These are phyloP conservation scores for Puffinus mauretanicus DNA, from an alignment of 2,113 vertebrate genomes.

Conservation along the genomic window DNA sequence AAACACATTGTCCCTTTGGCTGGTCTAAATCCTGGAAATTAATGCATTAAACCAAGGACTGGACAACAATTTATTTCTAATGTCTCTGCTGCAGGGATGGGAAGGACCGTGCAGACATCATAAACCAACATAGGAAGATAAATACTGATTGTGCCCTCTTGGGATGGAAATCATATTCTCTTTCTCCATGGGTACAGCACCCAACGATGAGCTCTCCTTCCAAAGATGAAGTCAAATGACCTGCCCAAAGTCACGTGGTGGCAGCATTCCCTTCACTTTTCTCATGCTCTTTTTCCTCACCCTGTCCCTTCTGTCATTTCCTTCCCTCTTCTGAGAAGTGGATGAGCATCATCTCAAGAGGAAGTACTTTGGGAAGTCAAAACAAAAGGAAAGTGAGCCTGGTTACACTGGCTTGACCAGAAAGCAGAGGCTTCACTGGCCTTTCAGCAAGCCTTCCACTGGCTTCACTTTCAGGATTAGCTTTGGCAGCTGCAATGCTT, in stretches of 20 bases:
- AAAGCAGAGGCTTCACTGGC: background rate
- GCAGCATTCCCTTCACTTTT: background rate
- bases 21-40: background rate
- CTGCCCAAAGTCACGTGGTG: background rate
- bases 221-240: background rate
- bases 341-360: background rate
- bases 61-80: background rate
- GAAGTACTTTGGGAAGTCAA: background rate
- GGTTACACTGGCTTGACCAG: background rate
- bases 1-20: background rate
- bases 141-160: background rate
- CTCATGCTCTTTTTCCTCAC: background rate
- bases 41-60: rapidly evolving
- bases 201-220: background rate
- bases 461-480: background rate
- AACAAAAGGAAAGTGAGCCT: background rate
- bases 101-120: background rate
- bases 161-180: background rate
- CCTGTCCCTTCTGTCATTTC: background rate
- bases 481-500: background rate
- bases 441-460: background rate
- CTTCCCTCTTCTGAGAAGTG: background rate
- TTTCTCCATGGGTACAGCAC: background rate
- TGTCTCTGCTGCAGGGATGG: background rate
- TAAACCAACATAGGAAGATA: background rate